Base-by-base conservation (phyloP, 2,888 invertebrate genomes). In the Tenthredo notha region DNA sequence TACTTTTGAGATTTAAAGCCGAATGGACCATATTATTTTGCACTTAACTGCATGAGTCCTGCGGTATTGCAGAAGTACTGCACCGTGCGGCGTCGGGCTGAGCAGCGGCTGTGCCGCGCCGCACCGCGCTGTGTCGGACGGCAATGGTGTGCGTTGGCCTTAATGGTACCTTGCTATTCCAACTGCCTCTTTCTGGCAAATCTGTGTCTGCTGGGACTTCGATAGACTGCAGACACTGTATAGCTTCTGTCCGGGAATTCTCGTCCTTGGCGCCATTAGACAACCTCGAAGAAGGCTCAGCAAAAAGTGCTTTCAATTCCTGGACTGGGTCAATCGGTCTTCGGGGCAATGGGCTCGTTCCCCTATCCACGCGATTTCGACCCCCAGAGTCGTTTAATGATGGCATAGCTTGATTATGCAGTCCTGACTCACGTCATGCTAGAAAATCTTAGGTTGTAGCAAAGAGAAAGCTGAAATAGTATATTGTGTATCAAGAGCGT, bases 151-250 rank as follows among this genome's bases (percentile, higher is more conserved):
- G n/a, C n/a, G n/a, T n/a, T n/a, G n/a, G n/a, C n/a, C n/a, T n/a
- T n/a, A n/a, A 74, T 84, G 43, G 67, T 84, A 92, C 92, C 90
- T 94, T 94, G 85, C 92, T 92, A 83, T 88, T 90, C 92, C 92
- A 92, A 43, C 89, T 88, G 21, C 92, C 92, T 83, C 92, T 89
- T 65, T 92, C 92, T n/a, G 92, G 91, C 43, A 90, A 78, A 70
- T 85, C 74, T n/a, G 21, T 33, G 33, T 84, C 86, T 65, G 85
- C 85, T 4, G 21, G 5, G 18, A 84, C n/a, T 25, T 83, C 84
- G 29, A 88, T 85, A 54, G 86, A 29, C 74, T 92, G 90, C 21
- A 92, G 86, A 82, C 89, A 89, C 80, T 91, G 89, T 18, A 90
- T 89, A 10, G 90, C 90, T 84, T 92, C 91, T 33, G 90, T 89